A percentile compares a stretch with the other conserved stretches of the same genome.
Evolutionary conservation across 1,140 invertebrate genomes (phyloP).

Genomic region (Drosophila lowei): DNA sequence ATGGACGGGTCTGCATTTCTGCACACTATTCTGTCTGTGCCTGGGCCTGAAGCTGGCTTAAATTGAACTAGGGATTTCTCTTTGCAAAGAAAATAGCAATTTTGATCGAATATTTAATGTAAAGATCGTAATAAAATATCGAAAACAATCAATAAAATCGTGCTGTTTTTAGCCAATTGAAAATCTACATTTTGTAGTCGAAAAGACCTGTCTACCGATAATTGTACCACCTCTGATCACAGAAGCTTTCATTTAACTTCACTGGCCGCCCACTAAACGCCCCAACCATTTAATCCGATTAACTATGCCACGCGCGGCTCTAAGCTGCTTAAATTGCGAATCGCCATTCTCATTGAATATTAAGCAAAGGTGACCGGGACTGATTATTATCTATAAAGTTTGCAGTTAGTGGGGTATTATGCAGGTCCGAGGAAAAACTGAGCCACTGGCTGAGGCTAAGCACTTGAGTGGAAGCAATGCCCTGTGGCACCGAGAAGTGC

Average conservation of each 20-base stretch:
- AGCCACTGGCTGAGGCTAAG: conserved; percentile 1
- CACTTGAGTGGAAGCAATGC: conserved; percentile 12
- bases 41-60: no score
- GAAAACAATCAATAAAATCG: no score
- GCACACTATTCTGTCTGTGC: no score
- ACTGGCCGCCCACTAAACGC: no score
- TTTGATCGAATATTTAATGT: conserved; percentile 1
- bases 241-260: no score
- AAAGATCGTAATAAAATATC: conserved; percentile 3
- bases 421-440: conserved; percentile 6
- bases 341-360: conserved; percentile 16
- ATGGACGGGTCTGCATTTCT: no score
- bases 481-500: conserved; percentile 27
- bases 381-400: conserved; percentile 35
- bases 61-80: no score
- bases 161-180: no score
- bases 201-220: no score
- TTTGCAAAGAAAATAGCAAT: conserved; percentile 11
- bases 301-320: neutral
- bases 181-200: no score
- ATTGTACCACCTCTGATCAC: no score
- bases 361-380: neutral
- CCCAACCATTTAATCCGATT: conserved; percentile 3
- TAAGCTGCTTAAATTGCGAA: conserved; percentile 14
- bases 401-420: neutral